Conservation (phyloP, 1,140 invertebrate species). For the Neomicropteryx cornuta region DNA sequence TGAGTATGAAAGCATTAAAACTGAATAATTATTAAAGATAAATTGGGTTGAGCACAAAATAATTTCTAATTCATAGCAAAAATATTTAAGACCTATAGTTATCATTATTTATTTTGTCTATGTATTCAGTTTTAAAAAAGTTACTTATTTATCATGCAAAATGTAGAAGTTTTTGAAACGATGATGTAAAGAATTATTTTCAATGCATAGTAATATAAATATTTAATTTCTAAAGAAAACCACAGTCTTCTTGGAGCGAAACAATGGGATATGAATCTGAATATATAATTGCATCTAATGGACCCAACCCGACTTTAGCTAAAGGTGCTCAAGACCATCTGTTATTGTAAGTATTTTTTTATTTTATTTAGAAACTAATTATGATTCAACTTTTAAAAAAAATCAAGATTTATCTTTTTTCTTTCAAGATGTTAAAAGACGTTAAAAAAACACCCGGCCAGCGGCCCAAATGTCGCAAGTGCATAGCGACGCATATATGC, state of each 20-base stretch:
- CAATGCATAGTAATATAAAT: constrained; percentile 9
- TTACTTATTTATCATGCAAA: constrained; percentile 18
- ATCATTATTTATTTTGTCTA: constrained; percentile 21
- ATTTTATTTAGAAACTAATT: background rate
- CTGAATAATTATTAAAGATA: too few species aligned
- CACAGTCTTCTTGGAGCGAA: constrained; percentile 33
- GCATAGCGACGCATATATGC: too few species aligned
- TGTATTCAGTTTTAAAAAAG: constrained; percentile 19
- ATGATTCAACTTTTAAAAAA: too few species aligned
- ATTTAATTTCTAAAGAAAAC: constrained; percentile 24
- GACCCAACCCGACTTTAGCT: constrained; percentile 45
- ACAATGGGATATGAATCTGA: constrained; percentile 39
- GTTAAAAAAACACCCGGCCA: too few species aligned
- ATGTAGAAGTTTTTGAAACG: constrained; percentile 19
- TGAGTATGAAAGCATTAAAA: too few species aligned
- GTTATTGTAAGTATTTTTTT: constrained; percentile 47
- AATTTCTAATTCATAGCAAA: too few species aligned
- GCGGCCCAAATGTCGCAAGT: too few species aligned
- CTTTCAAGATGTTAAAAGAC: too few species aligned
- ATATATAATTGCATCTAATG: constrained; percentile 41
- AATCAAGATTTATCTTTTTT: too few species aligned
- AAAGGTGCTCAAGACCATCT: constrained; percentile 56
- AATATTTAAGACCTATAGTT: too few species aligned
- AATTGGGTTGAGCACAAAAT: too few species aligned
- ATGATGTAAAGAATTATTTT: constrained; percentile 5